Evolutionary conservation across 2,113 vertebrate genomes (phyloP).

Genomic region (Brachirus orientalis): DNA sequence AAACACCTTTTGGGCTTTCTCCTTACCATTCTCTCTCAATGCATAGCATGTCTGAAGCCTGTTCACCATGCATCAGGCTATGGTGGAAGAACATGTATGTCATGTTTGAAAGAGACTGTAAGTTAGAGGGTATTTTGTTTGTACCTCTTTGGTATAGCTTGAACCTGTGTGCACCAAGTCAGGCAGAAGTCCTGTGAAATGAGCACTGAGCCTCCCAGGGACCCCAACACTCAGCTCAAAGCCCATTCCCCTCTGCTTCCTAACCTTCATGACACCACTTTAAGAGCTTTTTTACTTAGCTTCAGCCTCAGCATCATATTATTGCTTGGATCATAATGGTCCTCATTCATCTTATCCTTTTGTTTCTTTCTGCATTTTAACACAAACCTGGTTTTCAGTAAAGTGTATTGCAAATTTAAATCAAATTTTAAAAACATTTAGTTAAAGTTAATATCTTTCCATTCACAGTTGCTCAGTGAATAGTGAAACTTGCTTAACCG

Average conservation of each 20-base stretch:
- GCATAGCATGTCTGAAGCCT: constrained; percentile 41
- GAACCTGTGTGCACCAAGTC: background rate
- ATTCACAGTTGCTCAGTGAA: too few relatives aligned
- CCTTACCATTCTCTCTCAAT: constrained; percentile 17
- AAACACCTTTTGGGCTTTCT: constrained; percentile 5
- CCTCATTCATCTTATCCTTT: too few relatives aligned
- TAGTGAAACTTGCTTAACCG: too few relatives aligned
- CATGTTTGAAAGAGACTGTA: constrained; percentile 8
- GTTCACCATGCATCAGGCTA: constrained; percentile 23
- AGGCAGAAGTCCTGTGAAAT: constrained; percentile 25
- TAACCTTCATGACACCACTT: constrained; percentile 3
- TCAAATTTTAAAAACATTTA: too few relatives aligned
- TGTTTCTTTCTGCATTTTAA: too few relatives aligned
- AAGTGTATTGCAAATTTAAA: too few relatives aligned
- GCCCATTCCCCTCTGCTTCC: constrained; percentile 7
- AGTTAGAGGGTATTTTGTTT: constrained; percentile 14
- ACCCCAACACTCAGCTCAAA: background rate
- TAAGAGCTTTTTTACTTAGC: background rate
- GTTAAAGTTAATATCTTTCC: too few relatives aligned
- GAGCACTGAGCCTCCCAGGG: constrained; percentile 13
- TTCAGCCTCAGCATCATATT: constrained; percentile 15
- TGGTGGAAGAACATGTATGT: constrained; percentile 11
- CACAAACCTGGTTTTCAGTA: too few relatives aligned
- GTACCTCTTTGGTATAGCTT: background rate
- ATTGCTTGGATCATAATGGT: background rate